Evolutionary conservation across 1,140 invertebrate genomes (phyloP), one percentile per base, ranked within the genome.

Genomic region (Himalopsyche phryganea): DNA sequence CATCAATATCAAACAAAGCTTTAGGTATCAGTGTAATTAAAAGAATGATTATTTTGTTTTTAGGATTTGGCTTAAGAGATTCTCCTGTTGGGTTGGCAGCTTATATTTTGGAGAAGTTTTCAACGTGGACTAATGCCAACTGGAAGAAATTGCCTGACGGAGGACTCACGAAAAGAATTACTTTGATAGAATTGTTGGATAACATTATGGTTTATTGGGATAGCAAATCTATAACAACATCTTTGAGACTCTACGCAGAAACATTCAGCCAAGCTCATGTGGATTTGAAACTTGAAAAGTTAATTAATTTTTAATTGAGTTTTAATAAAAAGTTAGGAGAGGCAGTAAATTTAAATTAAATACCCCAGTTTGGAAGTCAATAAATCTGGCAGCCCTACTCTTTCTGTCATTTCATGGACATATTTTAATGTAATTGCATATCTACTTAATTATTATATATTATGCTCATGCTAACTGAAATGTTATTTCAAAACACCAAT

Each of bases 171-270:
- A 69, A 75, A 1, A 82, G 83, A 60, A 86, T 80, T 66, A 71
- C 76, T 5, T 68, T 81, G 35, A 83, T 85, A 53, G 78, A 84
- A 61, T 66, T 91, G 0, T 67, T 92, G 1, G 89, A 89, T 54
- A 89, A 88, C 66, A 75, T 91, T 1, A 89, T 89, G 83, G 72
- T 91, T 55, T 91, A 91, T 67, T 92, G 87, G 87, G 71, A 81
- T 1, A 83, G 81, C 11, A 80, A 80, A 13, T 80, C 80, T 46
- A 87, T 88, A 23, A 86, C 85, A 0, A 83, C 83, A 0, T 82
- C 85, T 0, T 72, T 85, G 66, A 74, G 88, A 65, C 71, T 87
- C 17, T 90, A 86, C 68, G 79, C 84, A 49, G 86, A 89, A 68
- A 66, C 58, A 1, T 66, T 81, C 50, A 69, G 17, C 13, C 70